Evolutionary conservation across 2,113 vertebrate species (phyloP), one percentile per base, ranked within the genome.

Genomic region (Phylloscopus trochiloides): DNA sequence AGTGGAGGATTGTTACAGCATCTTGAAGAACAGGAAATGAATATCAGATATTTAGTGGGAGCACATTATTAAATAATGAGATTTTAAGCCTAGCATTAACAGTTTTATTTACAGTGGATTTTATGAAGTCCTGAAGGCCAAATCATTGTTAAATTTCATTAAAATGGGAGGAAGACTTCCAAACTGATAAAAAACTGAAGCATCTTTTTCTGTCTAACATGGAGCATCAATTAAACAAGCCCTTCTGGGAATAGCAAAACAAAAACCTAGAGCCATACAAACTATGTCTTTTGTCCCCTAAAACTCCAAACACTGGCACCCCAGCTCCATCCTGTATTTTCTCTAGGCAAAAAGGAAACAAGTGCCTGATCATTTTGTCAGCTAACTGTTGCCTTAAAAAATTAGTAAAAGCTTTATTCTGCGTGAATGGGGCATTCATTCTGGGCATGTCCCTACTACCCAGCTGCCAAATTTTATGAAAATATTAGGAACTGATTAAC

Each of bases 21-120:
- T 43, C 66, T 82, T 85, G n/a, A 38, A 58, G 58, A 85, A 87
- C 20, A 84, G 57, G 62, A 85, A 94, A 92, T 74, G 6, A 91
- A 45, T 80, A 92, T 77, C 54, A 61, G 87, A 65, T 96, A 73
- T 93, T 90, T 82, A 79, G 62, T 25, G 3, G 52, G 38, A 82
- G 16, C 52, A 61, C 70, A 68, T 92, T 74, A 89, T 91, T 91
- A 87, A 94, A 79, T 81, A 75, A 82, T 78, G 72, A 86, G n/a
- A 36, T 75, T 91, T 71, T 87, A 81, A 87, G 48, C 76, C 34
- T 57, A 84, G 52, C 36, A 58, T 74, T 78, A 78, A 71, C 36
- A 45, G 14, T 71, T 95, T 72, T 91, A 68, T 95, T 75, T 91
- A 68, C 29, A 81, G 76, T 61, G 36, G 36, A 47, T 96, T 94